A percentile compares a stretch with the other conserved stretches of the same genome.
phyloP scores from a whole-genome alignment of 2,888 invertebrate species.

The Anthophora plumipes region DNA sequence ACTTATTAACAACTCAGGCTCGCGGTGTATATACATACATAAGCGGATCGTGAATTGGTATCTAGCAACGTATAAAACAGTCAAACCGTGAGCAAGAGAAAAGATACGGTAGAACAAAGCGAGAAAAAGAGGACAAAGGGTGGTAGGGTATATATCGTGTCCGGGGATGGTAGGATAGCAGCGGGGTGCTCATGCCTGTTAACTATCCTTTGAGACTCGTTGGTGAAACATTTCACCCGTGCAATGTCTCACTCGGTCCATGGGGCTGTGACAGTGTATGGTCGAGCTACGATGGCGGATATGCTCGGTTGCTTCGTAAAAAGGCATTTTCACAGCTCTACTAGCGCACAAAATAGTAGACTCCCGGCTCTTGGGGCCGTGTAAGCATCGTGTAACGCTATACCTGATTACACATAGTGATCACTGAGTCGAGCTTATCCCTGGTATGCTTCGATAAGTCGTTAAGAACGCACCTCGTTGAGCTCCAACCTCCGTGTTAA shows the following conservation, averaged over 20 bases:
- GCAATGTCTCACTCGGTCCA: conserved; percentile 76
- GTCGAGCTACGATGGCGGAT: conserved; percentile 62
- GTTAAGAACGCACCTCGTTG: conserved; percentile 79
- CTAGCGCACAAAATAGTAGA: conserved; percentile 70
- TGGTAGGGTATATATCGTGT: conserved; percentile 28
- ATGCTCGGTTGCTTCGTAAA: conserved; percentile 77
- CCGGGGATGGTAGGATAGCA: conserved; percentile 19
- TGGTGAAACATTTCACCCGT: conserved; percentile 78
- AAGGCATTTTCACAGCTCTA: conserved; percentile 75
- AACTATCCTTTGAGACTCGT: conserved; percentile 80
- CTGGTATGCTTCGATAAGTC: conserved; percentile 78
- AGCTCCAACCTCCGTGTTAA: conserved; percentile 54
- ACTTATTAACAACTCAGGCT: conserved; percentile 15
- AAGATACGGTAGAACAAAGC: conserved; percentile 20
- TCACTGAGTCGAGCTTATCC: conserved; percentile 77
- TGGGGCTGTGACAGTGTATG: conserved; percentile 57
- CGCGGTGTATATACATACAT: not conserved
- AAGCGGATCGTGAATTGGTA: not conserved
- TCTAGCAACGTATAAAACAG: conserved; percentile 10
- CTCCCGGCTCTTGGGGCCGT: conserved; percentile 57
- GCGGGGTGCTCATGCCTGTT: conserved; percentile 70
- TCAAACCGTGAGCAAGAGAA: not conserved
- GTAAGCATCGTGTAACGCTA: conserved; percentile 73
- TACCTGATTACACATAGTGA: conserved; percentile 81
- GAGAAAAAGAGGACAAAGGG: conserved; percentile 36